These are phyloP conservation scores for Apostichopus parvimensis DNA, from an alignment of 35 echinoderm and acorn worm genomes.

Conservation along the genomic window DNA sequence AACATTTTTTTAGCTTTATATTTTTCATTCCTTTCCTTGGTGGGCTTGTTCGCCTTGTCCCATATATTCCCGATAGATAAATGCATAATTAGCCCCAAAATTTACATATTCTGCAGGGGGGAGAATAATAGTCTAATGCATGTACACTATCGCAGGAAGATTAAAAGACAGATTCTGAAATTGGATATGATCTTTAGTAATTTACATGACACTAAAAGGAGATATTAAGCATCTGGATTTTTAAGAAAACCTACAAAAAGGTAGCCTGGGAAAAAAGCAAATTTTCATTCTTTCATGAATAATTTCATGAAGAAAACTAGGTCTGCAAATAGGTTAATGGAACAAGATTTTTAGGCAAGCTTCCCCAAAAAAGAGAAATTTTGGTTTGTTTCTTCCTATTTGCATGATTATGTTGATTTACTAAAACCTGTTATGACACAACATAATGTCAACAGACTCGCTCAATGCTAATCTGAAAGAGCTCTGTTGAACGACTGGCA, in stretches of 20 bases:
- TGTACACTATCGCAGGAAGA: not conserved
- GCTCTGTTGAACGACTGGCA: too few relatives aligned
- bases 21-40: not conserved
- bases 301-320: not conserved
- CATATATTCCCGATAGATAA: not conserved
- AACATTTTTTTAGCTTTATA: too few relatives aligned
- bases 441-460: too few relatives aligned
- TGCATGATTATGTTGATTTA: too few relatives aligned
- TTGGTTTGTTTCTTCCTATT: too few relatives aligned
- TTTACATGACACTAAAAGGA: not conserved
- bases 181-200: not conserved
- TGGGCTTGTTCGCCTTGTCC: not conserved
- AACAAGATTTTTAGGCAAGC: not conserved
- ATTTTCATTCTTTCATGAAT: not conserved
- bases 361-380: too few relatives aligned
- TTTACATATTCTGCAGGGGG: not conserved
- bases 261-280: not conserved
- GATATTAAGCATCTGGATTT: not conserved
- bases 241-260: not conserved
- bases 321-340: not conserved
- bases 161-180: not conserved
- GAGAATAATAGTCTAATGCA: not conserved
- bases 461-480: too few relatives aligned
- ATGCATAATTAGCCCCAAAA: constrained; percentile 30
- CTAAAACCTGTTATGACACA: too few relatives aligned